Evolutionary conservation across 2,888 invertebrate genomes (phyloP).

Genomic region (Erannis defoliaria): DNA sequence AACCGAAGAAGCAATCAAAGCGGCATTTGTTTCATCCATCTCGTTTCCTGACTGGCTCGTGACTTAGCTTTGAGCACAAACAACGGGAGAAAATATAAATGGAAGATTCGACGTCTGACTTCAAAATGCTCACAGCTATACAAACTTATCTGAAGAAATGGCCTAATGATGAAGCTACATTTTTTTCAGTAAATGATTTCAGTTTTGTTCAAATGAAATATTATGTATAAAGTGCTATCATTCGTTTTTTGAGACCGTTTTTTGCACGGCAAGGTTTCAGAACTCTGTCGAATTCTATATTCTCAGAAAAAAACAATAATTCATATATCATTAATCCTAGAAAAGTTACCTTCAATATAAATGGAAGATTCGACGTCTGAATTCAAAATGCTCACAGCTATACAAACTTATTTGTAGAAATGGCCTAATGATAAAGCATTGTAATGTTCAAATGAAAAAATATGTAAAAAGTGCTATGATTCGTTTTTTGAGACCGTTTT

Average conservation of each 20-base stretch:
- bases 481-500: no score
- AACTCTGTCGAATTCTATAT: no score
- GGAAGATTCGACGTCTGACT: constrained; percentile 5
- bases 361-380: constrained; percentile 5
- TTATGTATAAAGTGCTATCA: no score
- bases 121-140: background rate
- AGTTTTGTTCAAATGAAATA: background rate
- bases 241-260: no score
- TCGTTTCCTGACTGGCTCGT: constrained; percentile 35
- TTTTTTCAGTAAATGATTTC: background rate
- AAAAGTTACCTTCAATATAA: no score
- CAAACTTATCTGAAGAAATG: background rate
- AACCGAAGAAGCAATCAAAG: constrained; percentile 38
- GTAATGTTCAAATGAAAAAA: background rate
- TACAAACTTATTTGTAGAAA: background rate
- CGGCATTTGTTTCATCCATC: constrained; percentile 37
- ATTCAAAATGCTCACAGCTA: background rate
- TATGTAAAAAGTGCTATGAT: no score
- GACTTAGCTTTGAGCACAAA: constrained; percentile 23
- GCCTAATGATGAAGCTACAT: background rate
- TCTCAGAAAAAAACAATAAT: no score
- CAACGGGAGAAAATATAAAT: constrained; percentile 16
- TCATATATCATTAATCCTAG: no score
- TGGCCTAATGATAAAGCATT: background rate
- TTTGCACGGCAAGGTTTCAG: no score